phyloP scores from a whole-genome alignment of 2,888 invertebrate species.

The Lumbricus terrestris region DNA sequence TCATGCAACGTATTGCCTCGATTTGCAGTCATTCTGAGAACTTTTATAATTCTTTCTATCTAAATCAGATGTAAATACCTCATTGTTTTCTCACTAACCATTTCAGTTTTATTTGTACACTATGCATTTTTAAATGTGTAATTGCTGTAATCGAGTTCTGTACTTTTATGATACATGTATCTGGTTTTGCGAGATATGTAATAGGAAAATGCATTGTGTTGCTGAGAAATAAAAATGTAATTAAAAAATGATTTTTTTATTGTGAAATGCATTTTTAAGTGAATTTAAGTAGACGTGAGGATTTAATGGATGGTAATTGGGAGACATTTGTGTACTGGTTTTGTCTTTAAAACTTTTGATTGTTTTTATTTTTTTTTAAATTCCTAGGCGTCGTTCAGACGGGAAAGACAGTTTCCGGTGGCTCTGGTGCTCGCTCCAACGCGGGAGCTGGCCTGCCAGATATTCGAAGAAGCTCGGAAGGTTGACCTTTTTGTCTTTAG shows the following conservation, averaged over 20 bases:
- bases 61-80: background rate
- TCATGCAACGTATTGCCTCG: background rate
- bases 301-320: no score
- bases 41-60: background rate
- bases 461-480: slow-evolving; percentile 96
- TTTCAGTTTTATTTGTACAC: background rate
- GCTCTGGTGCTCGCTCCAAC: slow-evolving; percentile 96
- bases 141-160: background rate
- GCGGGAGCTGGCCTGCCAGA: slow-evolving; percentile 96
- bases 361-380: background rate
- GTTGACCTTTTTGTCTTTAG: slow-evolving; percentile 39
- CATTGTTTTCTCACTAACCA: background rate
- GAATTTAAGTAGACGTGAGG: background rate
- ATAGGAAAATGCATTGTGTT: background rate
- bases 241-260: background rate
- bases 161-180: background rate
- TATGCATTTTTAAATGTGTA: background rate
- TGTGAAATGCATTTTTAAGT: background rate
- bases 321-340: background rate
- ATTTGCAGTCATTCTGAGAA: background rate
- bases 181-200: background rate
- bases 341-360: no score
- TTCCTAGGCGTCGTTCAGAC: background rate
- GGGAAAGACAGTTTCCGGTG: slow-evolving; percentile 77
- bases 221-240: no score